phyloP scores from a whole-genome alignment of 1,140 invertebrate genomes.

The Octopus sinensis region DNA sequence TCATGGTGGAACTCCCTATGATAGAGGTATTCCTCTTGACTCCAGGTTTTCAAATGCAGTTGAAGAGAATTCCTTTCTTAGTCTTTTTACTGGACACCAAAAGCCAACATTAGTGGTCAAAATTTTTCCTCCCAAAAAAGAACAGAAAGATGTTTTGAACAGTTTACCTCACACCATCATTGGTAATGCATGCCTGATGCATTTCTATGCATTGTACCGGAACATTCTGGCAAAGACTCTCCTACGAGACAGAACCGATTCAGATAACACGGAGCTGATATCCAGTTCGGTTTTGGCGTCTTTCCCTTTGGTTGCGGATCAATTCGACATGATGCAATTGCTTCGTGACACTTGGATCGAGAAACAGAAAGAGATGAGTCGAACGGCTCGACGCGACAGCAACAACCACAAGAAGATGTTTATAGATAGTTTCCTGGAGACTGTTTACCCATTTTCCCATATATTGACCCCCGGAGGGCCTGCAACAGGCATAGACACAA shows the following conservation, averaged over 20 bases:
- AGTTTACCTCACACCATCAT: constrained; percentile 38
- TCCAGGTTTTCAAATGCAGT: background rate
- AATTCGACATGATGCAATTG: constrained; percentile 45
- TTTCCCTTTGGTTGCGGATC: constrained; percentile 42
- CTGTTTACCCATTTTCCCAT: constrained; percentile 38
- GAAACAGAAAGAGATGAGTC: constrained; percentile 25
- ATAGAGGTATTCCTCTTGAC: constrained; percentile 43
- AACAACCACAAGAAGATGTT: constrained; percentile 45
- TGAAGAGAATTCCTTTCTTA: background rate
- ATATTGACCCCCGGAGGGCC: constrained; percentile 35
- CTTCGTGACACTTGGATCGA: constrained; percentile 37
- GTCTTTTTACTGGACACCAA: constrained; percentile 50
- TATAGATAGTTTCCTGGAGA: constrained; percentile 36
- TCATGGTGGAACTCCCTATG: constrained; percentile 55
- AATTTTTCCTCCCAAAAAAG: constrained; percentile 39
- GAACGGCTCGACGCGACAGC: constrained; percentile 23
- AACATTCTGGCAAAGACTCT: constrained; percentile 42
- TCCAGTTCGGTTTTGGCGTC: constrained; percentile 39
- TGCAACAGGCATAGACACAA: constrained; percentile 29
- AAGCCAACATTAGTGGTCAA: constrained; percentile 48
- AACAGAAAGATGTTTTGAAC: constrained; percentile 49
- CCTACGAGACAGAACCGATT: constrained; percentile 40
- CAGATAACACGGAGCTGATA: constrained; percentile 46
- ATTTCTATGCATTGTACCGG: constrained; percentile 39
- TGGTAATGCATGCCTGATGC: constrained; percentile 38